Evolutionary conservation across 2,797 vertebrate species (phyloP).

Genomic region (Pangasius sanitwongsei): DNA sequence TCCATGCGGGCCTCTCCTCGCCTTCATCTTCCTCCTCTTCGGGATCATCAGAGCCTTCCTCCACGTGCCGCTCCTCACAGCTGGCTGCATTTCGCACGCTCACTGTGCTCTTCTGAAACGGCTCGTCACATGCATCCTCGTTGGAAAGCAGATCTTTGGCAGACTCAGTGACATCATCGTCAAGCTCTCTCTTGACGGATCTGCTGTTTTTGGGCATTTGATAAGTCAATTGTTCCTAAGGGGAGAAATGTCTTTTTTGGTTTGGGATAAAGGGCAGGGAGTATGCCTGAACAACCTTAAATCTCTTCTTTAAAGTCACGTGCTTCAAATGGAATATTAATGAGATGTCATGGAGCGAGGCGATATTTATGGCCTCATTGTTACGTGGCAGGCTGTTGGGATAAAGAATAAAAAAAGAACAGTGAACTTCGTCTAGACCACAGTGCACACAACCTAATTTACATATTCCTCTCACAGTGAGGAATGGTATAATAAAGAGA

Average conservation of each 20-base stretch:
- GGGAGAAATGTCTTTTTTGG: constrained; percentile 67
- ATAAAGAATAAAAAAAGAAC: neutral
- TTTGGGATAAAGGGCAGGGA: constrained; percentile 34
- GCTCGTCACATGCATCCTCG: constrained; percentile 89
- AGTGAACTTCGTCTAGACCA: neutral
- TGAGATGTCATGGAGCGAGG: neutral
- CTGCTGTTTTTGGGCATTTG: constrained; percentile 99
- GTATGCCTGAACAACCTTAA: constrained; percentile 32
- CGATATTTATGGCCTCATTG: constrained; percentile 14
- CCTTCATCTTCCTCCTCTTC: constrained; percentile 77
- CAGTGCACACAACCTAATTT: neutral
- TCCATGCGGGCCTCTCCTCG: constrained; percentile 92
- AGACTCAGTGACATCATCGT: constrained; percentile 95
- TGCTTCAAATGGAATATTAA: constrained; percentile 10
- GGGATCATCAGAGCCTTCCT: constrained; percentile 71
- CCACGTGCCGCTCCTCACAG: constrained; percentile 74
- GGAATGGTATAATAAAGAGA: neutral
- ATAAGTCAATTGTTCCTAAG: constrained; percentile 68
- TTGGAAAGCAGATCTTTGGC: constrained; percentile 96
- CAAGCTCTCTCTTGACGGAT: constrained; percentile 92
- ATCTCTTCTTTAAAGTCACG: constrained; percentile 2
- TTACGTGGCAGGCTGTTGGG: constrained; percentile 10
- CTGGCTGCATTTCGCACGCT: constrained; percentile 77
- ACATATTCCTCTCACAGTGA: neutral
- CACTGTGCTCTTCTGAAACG: constrained; percentile 93